A percentile compares a stretch with the other conserved stretches of the same genome.
Conservation (phyloP, 2,113 vertebrate species). For the Pluvialis apricaria region DNA sequence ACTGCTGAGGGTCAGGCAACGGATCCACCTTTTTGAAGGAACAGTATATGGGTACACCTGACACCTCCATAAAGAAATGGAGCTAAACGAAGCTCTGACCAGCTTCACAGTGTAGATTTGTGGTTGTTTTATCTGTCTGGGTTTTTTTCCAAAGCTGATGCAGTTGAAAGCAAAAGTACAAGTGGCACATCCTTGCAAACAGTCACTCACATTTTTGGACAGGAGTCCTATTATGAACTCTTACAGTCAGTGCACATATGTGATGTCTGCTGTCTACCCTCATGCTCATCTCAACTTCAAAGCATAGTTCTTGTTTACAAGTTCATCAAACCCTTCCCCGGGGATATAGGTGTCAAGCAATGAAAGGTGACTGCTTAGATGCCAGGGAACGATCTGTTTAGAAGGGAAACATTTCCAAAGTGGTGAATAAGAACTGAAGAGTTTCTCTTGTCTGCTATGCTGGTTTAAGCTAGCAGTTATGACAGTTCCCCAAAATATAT, state of each 20-base stretch:
- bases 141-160: neutral
- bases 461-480: neutral
- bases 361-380: slow-evolving; percentile 57
- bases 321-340: slow-evolving; percentile 57
- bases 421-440: neutral
- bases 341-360: slow-evolving; percentile 43
- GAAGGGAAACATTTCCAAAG: neutral
- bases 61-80: neutral
- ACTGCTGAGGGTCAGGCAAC: neutral
- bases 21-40: neutral
- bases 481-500: neutral
- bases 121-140: neutral
- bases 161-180: neutral
- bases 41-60: neutral
- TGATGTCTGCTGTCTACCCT: slow-evolving; percentile 50
- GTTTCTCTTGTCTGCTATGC: neutral
- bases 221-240: neutral
- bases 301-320: slow-evolving; percentile 49
- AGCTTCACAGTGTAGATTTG: neutral
- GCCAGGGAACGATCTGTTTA: slow-evolving; percentile 10
- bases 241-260: neutral
- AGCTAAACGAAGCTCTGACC: neutral
- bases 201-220: neutral
- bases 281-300: slow-evolving; percentile 25
- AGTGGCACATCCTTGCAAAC: neutral